phyloP scores from a whole-genome alignment of 2,113 vertebrate species.

The Puntigrus tetrazona region DNA sequence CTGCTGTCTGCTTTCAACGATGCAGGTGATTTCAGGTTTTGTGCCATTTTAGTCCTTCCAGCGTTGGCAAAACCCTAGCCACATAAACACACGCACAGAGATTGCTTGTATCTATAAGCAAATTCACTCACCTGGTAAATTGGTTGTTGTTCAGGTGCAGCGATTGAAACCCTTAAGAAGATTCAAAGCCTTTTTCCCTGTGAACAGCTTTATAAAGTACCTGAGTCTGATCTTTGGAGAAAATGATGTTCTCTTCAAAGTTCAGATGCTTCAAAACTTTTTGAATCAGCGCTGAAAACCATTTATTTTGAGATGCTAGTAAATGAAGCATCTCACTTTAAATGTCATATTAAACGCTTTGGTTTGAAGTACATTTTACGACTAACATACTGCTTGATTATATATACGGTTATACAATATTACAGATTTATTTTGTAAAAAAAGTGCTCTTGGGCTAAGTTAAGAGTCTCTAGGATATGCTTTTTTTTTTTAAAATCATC shows the following conservation, averaged over 20 bases:
- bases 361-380: too few species aligned
- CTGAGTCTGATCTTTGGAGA: not conserved
- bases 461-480: not conserved
- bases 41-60: not conserved
- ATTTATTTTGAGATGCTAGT: not conserved
- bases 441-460: not conserved
- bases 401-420: too few species aligned
- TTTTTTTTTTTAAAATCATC: not conserved
- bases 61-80: not conserved
- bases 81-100: not conserved
- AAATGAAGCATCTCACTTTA: not conserved
- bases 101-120: not conserved
- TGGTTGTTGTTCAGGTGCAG: conserved; percentile 15
- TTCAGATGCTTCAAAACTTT: not conserved
- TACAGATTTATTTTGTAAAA: too few species aligned
- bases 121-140: not conserved
- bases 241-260: not conserved
- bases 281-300: not conserved
- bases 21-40: not conserved
- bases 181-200: not conserved
- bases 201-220: not conserved
- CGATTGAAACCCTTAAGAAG: not conserved
- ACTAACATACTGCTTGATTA: too few species aligned
- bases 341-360: too few species aligned
- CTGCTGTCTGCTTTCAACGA: not conserved